A percentile compares a stretch with the other conserved stretches of the same genome.
Evolutionary conservation across 2,113 vertebrate genomes (phyloP).

Genomic region (Cettia cetti): DNA sequence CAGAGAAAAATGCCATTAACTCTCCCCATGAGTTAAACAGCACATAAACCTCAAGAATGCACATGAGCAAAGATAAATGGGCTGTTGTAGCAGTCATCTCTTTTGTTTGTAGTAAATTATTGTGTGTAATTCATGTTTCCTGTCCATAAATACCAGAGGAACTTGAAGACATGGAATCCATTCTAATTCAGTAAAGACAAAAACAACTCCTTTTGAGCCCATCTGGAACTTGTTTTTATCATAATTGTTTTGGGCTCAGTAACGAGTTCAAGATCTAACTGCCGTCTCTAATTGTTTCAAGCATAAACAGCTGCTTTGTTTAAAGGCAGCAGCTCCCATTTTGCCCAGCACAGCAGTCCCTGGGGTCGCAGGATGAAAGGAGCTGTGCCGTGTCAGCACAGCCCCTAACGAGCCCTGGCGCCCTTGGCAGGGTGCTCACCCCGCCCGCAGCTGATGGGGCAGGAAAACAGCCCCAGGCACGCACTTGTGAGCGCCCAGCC

Average conservation of each 20-base stretch:
- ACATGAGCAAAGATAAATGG: constrained; percentile 51
- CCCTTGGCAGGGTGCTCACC: neutral
- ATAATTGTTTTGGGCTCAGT: constrained; percentile 32
- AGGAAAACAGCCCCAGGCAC: neutral
- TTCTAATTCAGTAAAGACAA: constrained; percentile 44
- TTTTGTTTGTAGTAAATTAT: constrained; percentile 60
- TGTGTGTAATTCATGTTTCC: constrained; percentile 62
- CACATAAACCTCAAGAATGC: constrained; percentile 35
- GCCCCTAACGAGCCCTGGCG: neutral
- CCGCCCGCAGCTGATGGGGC: neutral
- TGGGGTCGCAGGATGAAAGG: neutral
- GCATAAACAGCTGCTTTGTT: constrained; percentile 46
- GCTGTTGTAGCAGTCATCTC: constrained; percentile 15
- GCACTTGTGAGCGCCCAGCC: fast-evolving
- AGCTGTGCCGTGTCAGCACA: neutral
- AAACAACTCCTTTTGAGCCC: constrained; percentile 54
- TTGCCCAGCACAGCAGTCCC: neutral
- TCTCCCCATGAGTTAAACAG: neutral
- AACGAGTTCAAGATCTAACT: constrained; percentile 54
- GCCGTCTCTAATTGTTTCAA: constrained; percentile 45
- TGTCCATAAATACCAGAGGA: constrained; percentile 56
- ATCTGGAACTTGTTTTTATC: constrained; percentile 56
- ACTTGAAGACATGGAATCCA: constrained; percentile 44
- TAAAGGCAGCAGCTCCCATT: neutral
- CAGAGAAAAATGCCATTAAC: neutral